phyloP scores from a whole-genome alignment of 2,113 vertebrate genomes.

The Vombatus ursinus region DNA sequence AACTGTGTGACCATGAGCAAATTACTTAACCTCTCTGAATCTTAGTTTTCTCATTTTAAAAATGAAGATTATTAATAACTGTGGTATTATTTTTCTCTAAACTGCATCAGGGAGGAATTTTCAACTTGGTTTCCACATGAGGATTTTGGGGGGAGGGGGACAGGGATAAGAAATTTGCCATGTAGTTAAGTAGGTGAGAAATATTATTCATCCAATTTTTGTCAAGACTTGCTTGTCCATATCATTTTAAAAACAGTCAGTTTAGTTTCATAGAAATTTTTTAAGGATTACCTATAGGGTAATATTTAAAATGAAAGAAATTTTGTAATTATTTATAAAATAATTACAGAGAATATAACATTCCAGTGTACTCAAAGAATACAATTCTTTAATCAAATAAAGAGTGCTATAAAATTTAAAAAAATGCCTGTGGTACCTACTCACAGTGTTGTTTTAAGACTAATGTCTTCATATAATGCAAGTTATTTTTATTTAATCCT shows the following conservation, averaged over 20 bases:
- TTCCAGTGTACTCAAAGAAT: conserved; percentile 90
- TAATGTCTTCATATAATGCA: neutral
- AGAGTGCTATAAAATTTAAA: conserved; percentile 86
- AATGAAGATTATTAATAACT: neutral
- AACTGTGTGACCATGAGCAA: neutral
- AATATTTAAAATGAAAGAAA: conserved; percentile 78
- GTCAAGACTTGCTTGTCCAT: conserved; percentile 82
- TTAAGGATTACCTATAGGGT: conserved; percentile 78
- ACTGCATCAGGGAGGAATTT: conserved; percentile 57
- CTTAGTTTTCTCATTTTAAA: neutral
- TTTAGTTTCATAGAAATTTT: conserved; percentile 79
- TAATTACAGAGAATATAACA: conserved; percentile 89
- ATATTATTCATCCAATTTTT: conserved; percentile 61
- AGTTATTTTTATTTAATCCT: neutral
- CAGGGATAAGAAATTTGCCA: conserved; percentile 54
- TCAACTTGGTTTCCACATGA: conserved; percentile 54
- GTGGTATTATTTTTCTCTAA: conserved; percentile 7
- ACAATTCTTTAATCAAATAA: conserved; percentile 92
- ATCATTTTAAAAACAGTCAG: conserved; percentile 77
- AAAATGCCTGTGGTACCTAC: neutral
- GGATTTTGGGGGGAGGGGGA: conserved; percentile 53
- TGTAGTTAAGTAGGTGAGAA: conserved; percentile 62
- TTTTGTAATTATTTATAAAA: conserved; percentile 89
- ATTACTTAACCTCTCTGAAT: neutral
- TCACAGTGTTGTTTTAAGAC: neutral